phyloP scores from a whole-genome alignment of 2,797 vertebrate species.

The Acestrorhynchus altus region DNA sequence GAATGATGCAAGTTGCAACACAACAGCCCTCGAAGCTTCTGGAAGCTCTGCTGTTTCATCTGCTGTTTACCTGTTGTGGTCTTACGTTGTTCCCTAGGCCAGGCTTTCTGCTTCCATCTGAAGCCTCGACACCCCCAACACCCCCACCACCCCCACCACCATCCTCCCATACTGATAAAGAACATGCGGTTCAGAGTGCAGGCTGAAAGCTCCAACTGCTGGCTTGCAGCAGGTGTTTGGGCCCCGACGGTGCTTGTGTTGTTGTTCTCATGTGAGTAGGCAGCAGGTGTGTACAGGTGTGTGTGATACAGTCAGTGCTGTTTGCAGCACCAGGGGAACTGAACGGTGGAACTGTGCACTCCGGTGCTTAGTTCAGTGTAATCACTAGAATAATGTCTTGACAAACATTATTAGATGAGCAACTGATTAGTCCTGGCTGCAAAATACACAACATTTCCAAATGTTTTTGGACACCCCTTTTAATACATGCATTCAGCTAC shows the following conservation, averaged over 20 bases:
- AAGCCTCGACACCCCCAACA: too few relatives aligned
- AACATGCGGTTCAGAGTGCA: background rate
- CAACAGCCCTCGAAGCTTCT: background rate
- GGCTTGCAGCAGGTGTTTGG: background rate
- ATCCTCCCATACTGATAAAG: too few relatives aligned
- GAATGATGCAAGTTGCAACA: conserved; percentile 18
- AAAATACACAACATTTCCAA: too few relatives aligned
- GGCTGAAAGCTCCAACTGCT: background rate
- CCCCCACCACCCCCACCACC: background rate
- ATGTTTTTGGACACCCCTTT: too few relatives aligned
- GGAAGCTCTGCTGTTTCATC: background rate
- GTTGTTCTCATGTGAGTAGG: background rate
- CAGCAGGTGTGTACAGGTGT: conserved; percentile 14
- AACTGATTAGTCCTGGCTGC: too few relatives aligned
- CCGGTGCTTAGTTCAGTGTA: too few relatives aligned
- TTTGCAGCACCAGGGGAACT: background rate
- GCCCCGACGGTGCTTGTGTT: conserved; percentile 16
- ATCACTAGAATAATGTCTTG: too few relatives aligned
- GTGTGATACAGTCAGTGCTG: background rate
- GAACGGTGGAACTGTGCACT: too few relatives aligned
- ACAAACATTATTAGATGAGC: too few relatives aligned
- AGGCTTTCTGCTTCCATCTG: background rate
- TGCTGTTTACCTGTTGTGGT: background rate
- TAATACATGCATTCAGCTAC: too few relatives aligned
- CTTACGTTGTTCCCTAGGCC: background rate